phyloP scores from a whole-genome alignment of 2,888 invertebrate genomes.

The Rosalia funebris region DNA sequence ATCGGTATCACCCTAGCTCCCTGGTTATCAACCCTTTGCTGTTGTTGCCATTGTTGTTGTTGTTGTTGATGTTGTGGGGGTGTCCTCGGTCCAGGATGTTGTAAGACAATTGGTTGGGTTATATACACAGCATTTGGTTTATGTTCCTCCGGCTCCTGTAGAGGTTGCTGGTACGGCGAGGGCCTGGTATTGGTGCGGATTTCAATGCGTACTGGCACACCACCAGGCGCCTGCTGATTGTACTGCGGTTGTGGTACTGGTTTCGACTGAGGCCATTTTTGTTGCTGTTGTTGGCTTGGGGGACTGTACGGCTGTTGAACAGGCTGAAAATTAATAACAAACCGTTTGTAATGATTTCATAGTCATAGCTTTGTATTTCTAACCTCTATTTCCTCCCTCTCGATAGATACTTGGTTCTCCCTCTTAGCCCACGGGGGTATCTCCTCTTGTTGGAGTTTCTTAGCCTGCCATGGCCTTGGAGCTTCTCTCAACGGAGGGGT shows the following conservation, averaged over 20 bases:
- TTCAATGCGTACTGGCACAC: slow-evolving; percentile 37
- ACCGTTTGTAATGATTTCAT: too few species aligned
- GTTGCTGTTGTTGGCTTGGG: slow-evolving; percentile 34
- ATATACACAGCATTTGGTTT: slow-evolving; percentile 56
- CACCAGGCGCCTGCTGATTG: slow-evolving; percentile 38
- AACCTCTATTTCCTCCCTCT: slow-evolving; percentile 23
- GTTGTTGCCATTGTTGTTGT: slow-evolving; percentile 45
- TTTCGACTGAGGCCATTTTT: slow-evolving; percentile 40
- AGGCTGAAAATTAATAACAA: not conserved
- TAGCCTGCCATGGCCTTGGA: slow-evolving; percentile 70
- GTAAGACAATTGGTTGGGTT: slow-evolving; percentile 56
- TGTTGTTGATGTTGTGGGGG: slow-evolving; percentile 51
- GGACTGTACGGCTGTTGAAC: slow-evolving; percentile 19
- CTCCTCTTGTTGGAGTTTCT: slow-evolving; percentile 63
- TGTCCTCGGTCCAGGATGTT: slow-evolving; percentile 53
- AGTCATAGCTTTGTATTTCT: too few species aligned
- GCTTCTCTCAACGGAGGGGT: slow-evolving; percentile 68
- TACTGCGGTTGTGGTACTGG: slow-evolving; percentile 34
- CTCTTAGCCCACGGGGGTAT: slow-evolving; percentile 66
- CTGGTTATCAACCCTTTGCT: slow-evolving; percentile 49
- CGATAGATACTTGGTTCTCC: slow-evolving; percentile 37
- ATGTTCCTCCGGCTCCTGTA: slow-evolving; percentile 46
- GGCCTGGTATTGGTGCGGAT: slow-evolving; percentile 39
- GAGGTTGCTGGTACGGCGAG: slow-evolving; percentile 41
- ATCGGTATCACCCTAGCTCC: slow-evolving; percentile 72